Conservation (phyloP, 1,140 invertebrate genomes). For the Acromyrmex heyeri region DNA sequence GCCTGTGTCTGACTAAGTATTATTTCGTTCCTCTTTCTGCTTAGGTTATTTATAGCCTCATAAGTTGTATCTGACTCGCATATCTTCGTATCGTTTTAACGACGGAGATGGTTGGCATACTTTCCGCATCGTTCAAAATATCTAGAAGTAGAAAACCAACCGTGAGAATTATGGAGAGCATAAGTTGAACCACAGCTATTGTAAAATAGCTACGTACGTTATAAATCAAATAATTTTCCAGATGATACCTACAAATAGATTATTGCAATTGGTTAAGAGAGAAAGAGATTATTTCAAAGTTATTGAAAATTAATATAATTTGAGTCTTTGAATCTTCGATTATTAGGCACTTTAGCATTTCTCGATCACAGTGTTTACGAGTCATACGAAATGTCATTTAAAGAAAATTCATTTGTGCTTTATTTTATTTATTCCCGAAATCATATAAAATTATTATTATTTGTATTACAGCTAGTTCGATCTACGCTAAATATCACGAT, state of each 20-base stretch:
- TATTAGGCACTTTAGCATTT: background rate
- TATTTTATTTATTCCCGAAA: background rate
- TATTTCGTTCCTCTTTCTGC: slow-evolving; percentile 46
- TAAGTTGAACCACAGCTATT: background rate
- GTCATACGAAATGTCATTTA: background rate
- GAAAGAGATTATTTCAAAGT: background rate
- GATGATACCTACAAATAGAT: background rate
- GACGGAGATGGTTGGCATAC: slow-evolving; percentile 34
- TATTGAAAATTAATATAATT: background rate
- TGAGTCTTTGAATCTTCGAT: no score
- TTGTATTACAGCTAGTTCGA: background rate
- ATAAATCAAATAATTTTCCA: slow-evolving; percentile 6
- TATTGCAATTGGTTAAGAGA: background rate
- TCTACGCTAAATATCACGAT: background rate
- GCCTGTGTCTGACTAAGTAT: slow-evolving; percentile 56
- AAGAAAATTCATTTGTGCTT: background rate
- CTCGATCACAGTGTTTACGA: background rate
- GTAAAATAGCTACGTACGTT: background rate
- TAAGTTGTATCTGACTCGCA: slow-evolving; percentile 55
- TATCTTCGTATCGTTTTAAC: slow-evolving; percentile 55
- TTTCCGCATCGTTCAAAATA: slow-evolving; percentile 46
- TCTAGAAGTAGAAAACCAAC: slow-evolving; percentile 11
- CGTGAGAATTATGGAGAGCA: slow-evolving; percentile 20
- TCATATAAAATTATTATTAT: background rate
- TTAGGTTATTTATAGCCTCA: slow-evolving; percentile 52